Base-by-base conservation (phyloP, 2,113 vertebrate species). In the Macquaria ambigua region DNA sequence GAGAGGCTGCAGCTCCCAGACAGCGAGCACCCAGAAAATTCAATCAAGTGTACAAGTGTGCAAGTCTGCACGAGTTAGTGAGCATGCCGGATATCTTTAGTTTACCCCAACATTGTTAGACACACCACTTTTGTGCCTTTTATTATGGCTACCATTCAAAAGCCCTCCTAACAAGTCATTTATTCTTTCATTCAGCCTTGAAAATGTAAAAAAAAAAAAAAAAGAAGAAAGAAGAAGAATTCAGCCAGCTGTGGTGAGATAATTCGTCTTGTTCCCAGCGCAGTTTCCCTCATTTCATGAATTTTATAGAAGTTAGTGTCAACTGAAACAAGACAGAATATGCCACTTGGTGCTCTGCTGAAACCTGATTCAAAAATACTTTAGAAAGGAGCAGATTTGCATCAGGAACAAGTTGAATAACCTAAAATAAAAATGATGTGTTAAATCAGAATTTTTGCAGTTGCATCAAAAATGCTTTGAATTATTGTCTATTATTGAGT, bases 241-340 rank as follows among this genome's bases (percentile, higher is more conserved):
- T 69, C n/a, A 82, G 25, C 25, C 52, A 50, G 61, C 72, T 43
- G 53, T 48, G 50, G 34, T 79, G 67, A 58, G 67, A 80, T 73
- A 50, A 83, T 72, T 79, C 61, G 76, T 83, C 77, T 75, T 56
- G 25, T 82, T 73, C 37, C 71, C 28, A 31, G 66, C 21, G 43
- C 41, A 46, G 74, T 66, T 75, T 66, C 58, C 20, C n/a, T 73
- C 76, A 77, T 86, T 79, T 82, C 74, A 79, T 85, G 64, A 75
- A 82, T 88, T 85, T 75, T 79, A 79, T 61, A 82, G 63, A 64
- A 74, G 69, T 75, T n/a, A 1, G 74, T 82, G 67, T 78, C 78
- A 43, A 52, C 46, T 58, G 58, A 61, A 85, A 79, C 15, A 66
- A 71, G 79, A 78, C 62, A 25, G 63, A 82, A 59, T 73, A 55